Conservation (phyloP, 2,797 vertebrate species). For the Urosaurus nigricauda region DNA sequence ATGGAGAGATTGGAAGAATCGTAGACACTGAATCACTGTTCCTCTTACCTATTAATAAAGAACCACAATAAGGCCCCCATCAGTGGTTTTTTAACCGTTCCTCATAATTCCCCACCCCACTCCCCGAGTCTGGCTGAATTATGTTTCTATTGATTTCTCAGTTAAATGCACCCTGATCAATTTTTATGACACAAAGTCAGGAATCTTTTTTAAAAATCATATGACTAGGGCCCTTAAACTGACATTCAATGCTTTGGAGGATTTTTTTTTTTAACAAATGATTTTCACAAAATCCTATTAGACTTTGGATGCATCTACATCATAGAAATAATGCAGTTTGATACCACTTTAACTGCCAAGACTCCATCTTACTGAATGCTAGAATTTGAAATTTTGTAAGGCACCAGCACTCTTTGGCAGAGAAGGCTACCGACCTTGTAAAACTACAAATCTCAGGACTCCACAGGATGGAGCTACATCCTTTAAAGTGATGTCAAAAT, state of each 20-base stretch:
- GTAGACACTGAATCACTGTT: constrained; percentile 29
- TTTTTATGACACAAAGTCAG: constrained; percentile 59
- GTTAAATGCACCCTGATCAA: constrained; percentile 71
- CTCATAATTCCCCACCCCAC: constrained; percentile 63
- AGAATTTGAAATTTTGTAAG: too few relatives aligned
- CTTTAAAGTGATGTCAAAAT: too few relatives aligned
- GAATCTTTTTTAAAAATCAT: constrained; percentile 59
- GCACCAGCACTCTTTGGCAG: too few relatives aligned
- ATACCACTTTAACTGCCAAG: too few relatives aligned
- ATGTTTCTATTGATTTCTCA: constrained; percentile 71
- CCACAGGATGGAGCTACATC: too few relatives aligned
- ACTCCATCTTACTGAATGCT: too few relatives aligned
- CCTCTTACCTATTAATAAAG: constrained; percentile 59
- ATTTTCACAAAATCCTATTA: constrained; percentile 47
- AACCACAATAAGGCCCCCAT: constrained; percentile 55
- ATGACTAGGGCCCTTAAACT: constrained; percentile 41
- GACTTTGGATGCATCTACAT: neutral
- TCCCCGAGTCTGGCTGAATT: constrained; percentile 60
- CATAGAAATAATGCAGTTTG: too few relatives aligned
- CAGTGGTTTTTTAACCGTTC: constrained; percentile 63
- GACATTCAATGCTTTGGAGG: constrained; percentile 57
- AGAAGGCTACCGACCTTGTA: too few relatives aligned
- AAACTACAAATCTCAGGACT: too few relatives aligned
- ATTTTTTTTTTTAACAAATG: constrained; percentile 56
- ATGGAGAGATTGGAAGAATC: constrained; percentile 38